phyloP scores from a whole-genome alignment of 1,140 invertebrate species.

The Neotoxoptera formosana region DNA sequence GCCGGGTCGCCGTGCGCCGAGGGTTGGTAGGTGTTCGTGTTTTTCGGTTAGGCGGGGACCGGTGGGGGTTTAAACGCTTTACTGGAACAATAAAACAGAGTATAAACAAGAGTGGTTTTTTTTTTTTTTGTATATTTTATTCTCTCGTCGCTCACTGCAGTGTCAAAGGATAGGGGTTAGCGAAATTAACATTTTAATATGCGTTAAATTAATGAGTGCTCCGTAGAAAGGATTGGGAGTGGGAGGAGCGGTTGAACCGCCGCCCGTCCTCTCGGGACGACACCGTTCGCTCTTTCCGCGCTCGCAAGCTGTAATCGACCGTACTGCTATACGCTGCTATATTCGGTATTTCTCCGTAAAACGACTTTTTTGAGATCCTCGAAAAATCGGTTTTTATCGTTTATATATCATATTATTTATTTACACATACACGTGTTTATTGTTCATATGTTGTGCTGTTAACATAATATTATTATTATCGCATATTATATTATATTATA shows the following conservation, averaged over 20 bases:
- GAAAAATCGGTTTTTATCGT: neutral
- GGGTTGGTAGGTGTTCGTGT: conserved; percentile 2
- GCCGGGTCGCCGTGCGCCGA: neutral
- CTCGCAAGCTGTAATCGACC: neutral
- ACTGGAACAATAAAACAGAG: conserved; percentile 33
- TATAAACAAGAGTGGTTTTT: conserved; percentile 10
- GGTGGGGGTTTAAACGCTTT: neutral
- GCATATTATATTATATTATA: neutral
- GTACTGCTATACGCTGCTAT: neutral
- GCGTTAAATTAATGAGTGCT: conserved; percentile 22
- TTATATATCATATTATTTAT: neutral
- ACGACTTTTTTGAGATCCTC: neutral
- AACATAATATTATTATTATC: no score
- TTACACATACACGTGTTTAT: neutral
- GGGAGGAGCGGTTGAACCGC: neutral
- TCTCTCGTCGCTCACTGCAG: neutral
- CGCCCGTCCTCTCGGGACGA: neutral
- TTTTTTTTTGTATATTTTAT: neutral
- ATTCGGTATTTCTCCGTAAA: neutral
- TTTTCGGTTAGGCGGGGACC: neutral
- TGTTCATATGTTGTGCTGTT: neutral
- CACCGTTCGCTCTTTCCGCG: neutral
- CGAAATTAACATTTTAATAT: conserved; percentile 53
- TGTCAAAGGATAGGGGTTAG: conserved; percentile 14
- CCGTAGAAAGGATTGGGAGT: neutral